Percentiles rank a stretch among this genome's conserved stretches.
Conservation (phyloP, 1,140 invertebrate species). For the Teleopsis dalmanni region DNA sequence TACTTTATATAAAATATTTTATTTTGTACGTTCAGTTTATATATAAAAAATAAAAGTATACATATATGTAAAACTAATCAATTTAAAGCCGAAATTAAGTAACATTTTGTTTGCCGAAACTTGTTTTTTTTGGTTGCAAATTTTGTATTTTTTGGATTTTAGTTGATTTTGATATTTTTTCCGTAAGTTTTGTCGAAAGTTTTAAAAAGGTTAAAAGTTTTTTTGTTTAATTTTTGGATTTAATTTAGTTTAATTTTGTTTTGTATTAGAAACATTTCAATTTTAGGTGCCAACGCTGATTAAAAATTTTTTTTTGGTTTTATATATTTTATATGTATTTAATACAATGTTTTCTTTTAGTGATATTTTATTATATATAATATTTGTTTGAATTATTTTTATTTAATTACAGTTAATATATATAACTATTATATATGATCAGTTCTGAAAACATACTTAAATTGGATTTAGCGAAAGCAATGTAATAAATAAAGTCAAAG, state of each 20-base stretch:
- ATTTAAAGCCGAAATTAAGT: too few relatives aligned
- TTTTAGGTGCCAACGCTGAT: conserved; percentile 9
- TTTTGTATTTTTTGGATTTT: background rate
- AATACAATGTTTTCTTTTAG: too few relatives aligned
- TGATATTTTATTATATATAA: conserved; percentile 6
- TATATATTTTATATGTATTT: conserved; percentile 2
- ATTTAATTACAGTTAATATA: conserved; percentile 6
- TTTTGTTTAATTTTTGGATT: conserved; percentile 6
- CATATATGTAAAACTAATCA: too few relatives aligned
- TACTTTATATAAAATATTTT: conserved; percentile 6
- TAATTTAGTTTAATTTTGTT: background rate
- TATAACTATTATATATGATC: conserved; percentile 5
- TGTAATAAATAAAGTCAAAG: too few relatives aligned
- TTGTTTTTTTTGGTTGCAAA: conserved; percentile 2
- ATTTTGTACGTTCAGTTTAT: conserved; percentile 11
- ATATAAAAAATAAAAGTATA: too few relatives aligned
- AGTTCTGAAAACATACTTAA: background rate
- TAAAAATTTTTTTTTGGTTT: conserved; percentile 4
- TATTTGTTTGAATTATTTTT: conserved; percentile 6
- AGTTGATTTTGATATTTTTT: conserved; percentile 4
- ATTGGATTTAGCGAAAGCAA: too few relatives aligned
- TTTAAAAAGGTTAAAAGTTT: background rate
- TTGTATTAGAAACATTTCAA: background rate
- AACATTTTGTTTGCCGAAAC: conserved; percentile 13
- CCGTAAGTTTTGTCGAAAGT: background rate